A percentile compares a stretch with the other conserved stretches of the same genome.
These are phyloP conservation scores for Natator depressus DNA, from an alignment of 2,113 vertebrate genomes.

Conservation along the genomic window DNA sequence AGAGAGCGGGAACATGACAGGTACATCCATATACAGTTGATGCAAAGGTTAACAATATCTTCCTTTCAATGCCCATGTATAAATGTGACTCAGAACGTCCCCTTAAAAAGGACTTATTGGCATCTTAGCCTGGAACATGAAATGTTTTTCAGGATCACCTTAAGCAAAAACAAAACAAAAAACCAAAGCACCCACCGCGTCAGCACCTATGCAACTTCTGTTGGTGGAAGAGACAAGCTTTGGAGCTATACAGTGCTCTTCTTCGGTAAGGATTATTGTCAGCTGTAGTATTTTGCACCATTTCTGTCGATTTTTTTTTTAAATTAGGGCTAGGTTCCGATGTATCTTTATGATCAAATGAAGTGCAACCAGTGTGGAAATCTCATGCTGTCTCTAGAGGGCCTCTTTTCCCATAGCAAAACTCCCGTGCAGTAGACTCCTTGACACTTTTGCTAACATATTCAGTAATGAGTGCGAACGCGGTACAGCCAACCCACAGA, in stretches of 20 bases:
- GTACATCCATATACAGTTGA: neutral
- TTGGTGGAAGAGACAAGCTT: neutral
- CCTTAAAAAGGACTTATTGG: neutral
- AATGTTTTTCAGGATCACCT: neutral
- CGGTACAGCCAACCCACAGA: neutral
- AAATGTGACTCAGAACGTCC: neutral
- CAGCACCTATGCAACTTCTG: neutral
- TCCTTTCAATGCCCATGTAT: accelerated
- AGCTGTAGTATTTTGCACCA: neutral
- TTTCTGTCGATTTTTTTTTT: neutral
- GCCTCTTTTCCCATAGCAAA: no score
- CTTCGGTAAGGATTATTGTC: neutral
- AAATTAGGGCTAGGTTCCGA: neutral
- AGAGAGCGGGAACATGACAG: neutral
- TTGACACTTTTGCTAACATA: neutral
- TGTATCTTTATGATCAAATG: neutral
- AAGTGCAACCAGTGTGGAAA: neutral
- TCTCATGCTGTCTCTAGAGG: no score
- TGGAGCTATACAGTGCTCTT: neutral
- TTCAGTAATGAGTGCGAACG: neutral
- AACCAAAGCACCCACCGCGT: neutral
- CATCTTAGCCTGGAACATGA: neutral
- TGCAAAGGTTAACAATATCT: neutral
- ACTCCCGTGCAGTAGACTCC: no score
- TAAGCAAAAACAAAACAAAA: neutral